Percentiles rank a stretch among this genome's conserved stretches.
phyloP scores from a whole-genome alignment of 2,888 invertebrate genomes.

The Aleiodes alternator region DNA sequence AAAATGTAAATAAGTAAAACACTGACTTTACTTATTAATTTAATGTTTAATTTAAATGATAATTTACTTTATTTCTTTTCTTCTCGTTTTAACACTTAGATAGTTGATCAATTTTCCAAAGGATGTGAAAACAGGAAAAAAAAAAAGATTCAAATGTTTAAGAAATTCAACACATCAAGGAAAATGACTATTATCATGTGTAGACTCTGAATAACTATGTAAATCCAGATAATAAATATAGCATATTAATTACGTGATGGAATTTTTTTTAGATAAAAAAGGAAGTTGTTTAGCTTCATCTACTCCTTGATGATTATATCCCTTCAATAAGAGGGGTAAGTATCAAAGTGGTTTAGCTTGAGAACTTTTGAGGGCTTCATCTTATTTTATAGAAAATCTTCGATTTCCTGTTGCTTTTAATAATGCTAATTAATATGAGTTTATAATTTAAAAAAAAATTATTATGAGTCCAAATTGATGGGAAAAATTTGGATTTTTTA shows the following conservation, averaged over 20 bases:
- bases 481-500: too few species aligned
- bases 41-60: slow-evolving; percentile 6
- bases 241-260: slow-evolving; percentile 42
- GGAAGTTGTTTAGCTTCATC: too few species aligned
- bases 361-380: too few species aligned
- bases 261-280: neutral
- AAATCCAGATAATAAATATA: slow-evolving; percentile 60
- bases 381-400: too few species aligned
- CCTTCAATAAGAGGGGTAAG: too few species aligned
- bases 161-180: neutral
- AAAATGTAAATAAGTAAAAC: slow-evolving; percentile 45
- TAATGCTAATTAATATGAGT: too few species aligned
- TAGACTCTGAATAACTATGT: slow-evolving; percentile 53
- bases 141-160: slow-evolving; percentile 33
- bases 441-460: too few species aligned
- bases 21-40: slow-evolving; percentile 32
- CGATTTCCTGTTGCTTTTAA: too few species aligned
- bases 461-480: too few species aligned
- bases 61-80: slow-evolving; percentile 2
- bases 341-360: too few species aligned
- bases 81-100: slow-evolving; percentile 9
- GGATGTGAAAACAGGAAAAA: slow-evolving; percentile 54
- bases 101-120: slow-evolving; percentile 20
- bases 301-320: too few species aligned
- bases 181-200: slow-evolving; percentile 34